A percentile compares a stretch with the other conserved stretches of the same genome.
Evolutionary conservation across 2,797 vertebrate genomes (phyloP).

Genomic region (Karalla daura): DNA sequence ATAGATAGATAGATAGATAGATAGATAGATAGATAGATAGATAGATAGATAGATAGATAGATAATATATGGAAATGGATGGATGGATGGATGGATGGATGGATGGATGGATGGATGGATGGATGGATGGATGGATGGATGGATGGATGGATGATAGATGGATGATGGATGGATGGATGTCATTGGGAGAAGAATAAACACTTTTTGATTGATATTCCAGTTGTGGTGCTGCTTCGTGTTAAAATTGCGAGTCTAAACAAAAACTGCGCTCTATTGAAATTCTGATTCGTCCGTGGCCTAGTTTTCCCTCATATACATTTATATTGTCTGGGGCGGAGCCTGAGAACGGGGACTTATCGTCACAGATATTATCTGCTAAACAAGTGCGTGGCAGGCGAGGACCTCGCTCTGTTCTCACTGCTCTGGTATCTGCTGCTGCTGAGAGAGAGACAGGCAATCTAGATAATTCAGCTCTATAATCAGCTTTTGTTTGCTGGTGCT

Average conservation of each 20-base stretch:
- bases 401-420: constrained; percentile 60
- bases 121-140: no score
- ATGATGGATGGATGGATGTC: no score
- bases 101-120: no score
- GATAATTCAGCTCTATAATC: constrained; percentile 79
- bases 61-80: no score
- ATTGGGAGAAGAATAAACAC: constrained; percentile 49
- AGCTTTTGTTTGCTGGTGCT: constrained; percentile 71
- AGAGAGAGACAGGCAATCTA: constrained; percentile 74
- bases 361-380: constrained; percentile 82
- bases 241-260: constrained; percentile 81
- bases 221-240: constrained; percentile 50
- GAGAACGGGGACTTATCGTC: constrained; percentile 67
- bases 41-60: no score
- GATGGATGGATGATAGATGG: no score
- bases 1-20: no score
- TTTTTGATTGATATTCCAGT: constrained; percentile 76
- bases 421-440: constrained; percentile 61
- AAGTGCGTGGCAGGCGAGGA: constrained; percentile 63
- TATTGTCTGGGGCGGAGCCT: constrained; percentile 81
- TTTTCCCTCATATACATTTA: constrained; percentile 87
- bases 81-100: no score
- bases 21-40: no score
- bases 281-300: constrained; percentile 77
- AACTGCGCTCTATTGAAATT: constrained; percentile 79